phyloP scores from a whole-genome alignment of 2,797 vertebrate species.

The Momotus momota region DNA sequence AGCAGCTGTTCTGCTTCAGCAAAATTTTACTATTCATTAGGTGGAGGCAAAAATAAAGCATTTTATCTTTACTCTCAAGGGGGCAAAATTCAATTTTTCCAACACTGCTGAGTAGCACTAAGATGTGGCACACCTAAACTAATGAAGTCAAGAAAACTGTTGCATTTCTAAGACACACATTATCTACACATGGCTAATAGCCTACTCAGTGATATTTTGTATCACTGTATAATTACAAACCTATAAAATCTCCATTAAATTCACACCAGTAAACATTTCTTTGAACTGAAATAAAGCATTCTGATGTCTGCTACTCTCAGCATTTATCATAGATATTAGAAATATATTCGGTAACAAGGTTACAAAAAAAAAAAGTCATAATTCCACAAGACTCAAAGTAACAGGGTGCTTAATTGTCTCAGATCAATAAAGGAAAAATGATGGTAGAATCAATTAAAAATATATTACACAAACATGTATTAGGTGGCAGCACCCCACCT shows the following conservation, averaged over 20 bases:
- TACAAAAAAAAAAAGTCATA: constrained; percentile 43
- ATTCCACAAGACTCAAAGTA: constrained; percentile 68
- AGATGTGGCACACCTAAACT: constrained; percentile 26
- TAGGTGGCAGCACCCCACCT: constrained; percentile 32
- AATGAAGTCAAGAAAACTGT: constrained; percentile 7
- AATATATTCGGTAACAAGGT: constrained; percentile 53
- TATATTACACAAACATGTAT: constrained; percentile 57
- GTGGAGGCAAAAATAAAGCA: background rate
- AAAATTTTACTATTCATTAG: constrained; percentile 26
- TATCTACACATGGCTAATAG: constrained; percentile 29
- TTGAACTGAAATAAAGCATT: constrained; percentile 64
- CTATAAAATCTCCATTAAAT: constrained; percentile 60
- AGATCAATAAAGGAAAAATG: constrained; percentile 66
- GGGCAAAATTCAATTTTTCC: constrained; percentile 27
- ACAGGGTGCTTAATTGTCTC: constrained; percentile 65
- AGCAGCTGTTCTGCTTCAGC: constrained; percentile 42
- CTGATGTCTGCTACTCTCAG: constrained; percentile 19
- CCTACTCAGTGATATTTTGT: constrained; percentile 2
- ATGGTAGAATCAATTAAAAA: constrained; percentile 63
- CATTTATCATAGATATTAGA: constrained; percentile 58
- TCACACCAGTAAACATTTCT: constrained; percentile 61
- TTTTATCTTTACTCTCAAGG: constrained; percentile 25
- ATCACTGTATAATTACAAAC: constrained; percentile 18
- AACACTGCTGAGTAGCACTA: background rate
- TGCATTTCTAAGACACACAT: constrained; percentile 51